Percentiles rank a stretch among this genome's conserved stretches.
Conservation (phyloP, 2,797 vertebrate species). For the Thalassophryne amazonica region DNA sequence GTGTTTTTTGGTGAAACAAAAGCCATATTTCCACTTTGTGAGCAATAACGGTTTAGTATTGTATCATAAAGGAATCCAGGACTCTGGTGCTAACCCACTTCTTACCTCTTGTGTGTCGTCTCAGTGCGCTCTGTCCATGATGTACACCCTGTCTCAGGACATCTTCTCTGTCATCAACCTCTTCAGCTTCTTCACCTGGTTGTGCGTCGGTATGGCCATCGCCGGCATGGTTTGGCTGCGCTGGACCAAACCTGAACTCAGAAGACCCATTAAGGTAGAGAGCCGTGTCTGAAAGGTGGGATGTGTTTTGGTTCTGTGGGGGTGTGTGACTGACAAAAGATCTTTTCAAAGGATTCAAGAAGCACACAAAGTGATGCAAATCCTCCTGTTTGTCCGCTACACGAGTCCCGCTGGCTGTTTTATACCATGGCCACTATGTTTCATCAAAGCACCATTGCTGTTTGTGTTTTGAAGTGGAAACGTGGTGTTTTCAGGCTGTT, state of each 20-base stretch:
- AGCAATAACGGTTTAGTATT: too few relatives aligned
- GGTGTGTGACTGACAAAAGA: background rate
- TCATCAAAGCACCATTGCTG: constrained; percentile 49
- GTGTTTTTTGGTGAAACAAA: too few relatives aligned
- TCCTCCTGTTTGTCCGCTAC: too few relatives aligned
- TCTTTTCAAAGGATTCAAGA: background rate
- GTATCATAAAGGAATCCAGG: too few relatives aligned
- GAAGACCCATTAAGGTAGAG: constrained; percentile 74
- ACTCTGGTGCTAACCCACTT: too few relatives aligned
- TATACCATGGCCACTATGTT: constrained; percentile 4
- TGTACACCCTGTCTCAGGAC: constrained; percentile 77
- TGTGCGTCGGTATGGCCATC: constrained; percentile 78
- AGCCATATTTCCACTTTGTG: too few relatives aligned
- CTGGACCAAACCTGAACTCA: constrained; percentile 65
- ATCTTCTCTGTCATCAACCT: constrained; percentile 82
- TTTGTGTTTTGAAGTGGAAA: too few relatives aligned
- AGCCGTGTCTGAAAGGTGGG: background rate
- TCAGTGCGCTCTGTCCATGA: constrained; percentile 78
- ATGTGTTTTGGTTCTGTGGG: background rate
- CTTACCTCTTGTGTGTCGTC: too few relatives aligned
- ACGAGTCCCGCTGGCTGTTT: too few relatives aligned
- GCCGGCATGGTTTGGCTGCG: constrained; percentile 77
- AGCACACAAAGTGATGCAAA: background rate
- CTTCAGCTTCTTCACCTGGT: constrained; percentile 82
- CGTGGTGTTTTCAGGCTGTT: too few relatives aligned